Conservation (phyloP, 92 coral and sea anemone genomes). For the Parazoanthus swiftii region DNA sequence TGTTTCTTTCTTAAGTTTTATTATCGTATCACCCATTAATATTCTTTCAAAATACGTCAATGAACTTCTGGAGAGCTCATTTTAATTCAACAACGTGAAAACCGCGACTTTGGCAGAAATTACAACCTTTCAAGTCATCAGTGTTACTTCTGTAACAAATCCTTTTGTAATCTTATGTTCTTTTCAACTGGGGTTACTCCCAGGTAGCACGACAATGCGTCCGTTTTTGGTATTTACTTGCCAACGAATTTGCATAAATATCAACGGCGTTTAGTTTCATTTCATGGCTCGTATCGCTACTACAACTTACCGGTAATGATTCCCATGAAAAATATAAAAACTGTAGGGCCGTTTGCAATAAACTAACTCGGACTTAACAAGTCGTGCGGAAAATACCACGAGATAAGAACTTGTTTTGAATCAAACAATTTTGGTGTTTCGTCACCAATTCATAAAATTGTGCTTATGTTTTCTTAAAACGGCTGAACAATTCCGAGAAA, state of each 20-base stretch:
- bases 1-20: neutral
- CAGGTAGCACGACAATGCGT: neutral
- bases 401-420: neutral
- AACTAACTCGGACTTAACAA: neutral
- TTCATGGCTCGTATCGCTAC: too few relatives aligned
- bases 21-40: conserved; percentile 24
- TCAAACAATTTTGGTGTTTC: too few relatives aligned
- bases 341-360: neutral
- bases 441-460: too few relatives aligned
- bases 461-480: too few relatives aligned
- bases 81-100: neutral
- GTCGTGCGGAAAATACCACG: neutral
- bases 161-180: neutral
- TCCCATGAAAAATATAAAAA: neutral
- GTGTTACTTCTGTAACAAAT: neutral
- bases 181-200: neutral
- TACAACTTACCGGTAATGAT: too few relatives aligned
- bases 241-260: neutral
- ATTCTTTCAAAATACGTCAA: conserved; percentile 26
- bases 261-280: too few relatives aligned
- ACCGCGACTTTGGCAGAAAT: neutral
- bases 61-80: neutral
- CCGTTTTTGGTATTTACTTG: neutral
- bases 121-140: neutral
- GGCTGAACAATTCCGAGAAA: too few relatives aligned